Base-by-base conservation (phyloP, 1,140 invertebrate genomes). In the Philotrypesis tridentata region DNA sequence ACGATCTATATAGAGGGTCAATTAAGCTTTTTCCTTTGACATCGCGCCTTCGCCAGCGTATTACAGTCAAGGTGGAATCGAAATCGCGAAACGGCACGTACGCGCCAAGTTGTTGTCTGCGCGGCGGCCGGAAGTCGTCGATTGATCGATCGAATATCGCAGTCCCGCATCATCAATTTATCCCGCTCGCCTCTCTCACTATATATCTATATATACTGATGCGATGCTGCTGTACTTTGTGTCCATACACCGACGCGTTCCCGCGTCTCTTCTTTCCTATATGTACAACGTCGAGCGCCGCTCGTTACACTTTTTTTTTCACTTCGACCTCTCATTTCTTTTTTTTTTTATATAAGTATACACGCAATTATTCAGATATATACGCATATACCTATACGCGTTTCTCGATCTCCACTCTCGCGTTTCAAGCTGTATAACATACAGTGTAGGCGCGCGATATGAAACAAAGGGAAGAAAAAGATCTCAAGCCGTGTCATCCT, bases 61-160 rank as follows among this genome's bases (percentile, higher is more conserved):
- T 5, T 37, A 55, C 1, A 55, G 48, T 55, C 23, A n/a, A 71
- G 29, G 48, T 61, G 43, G 63, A 72, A 61, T 80, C 31, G 17
- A n/a, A 23, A 21, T 17, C 23, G n/a, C 31, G 55, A 79, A 77
- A 48, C 74, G 68, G 67, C 80, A 82, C 75, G 80, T 77, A 82
- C 75, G 40, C 2, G 37, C 5, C 9, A 55, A 17, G 48, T 17
- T n/a, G 48, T 55, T 4, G 17, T 14, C 21, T 55, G 2, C 48
- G 17, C 33, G 9, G 33, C 40, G 33, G 61, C 60, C 80, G 80
- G 80, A 82, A 82, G 73, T 78, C 60, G 75, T 74, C 75, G 74
- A 82, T 73, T 29, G 75, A 78, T 82, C 80, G 80, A 82, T 78
- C 80, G 80, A 78, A 37, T 72, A 77, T 82, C 68, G 55, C 75